Evolutionary conservation across 2,797 vertebrate species (phyloP).

Genomic region (Apogon talboti): DNA sequence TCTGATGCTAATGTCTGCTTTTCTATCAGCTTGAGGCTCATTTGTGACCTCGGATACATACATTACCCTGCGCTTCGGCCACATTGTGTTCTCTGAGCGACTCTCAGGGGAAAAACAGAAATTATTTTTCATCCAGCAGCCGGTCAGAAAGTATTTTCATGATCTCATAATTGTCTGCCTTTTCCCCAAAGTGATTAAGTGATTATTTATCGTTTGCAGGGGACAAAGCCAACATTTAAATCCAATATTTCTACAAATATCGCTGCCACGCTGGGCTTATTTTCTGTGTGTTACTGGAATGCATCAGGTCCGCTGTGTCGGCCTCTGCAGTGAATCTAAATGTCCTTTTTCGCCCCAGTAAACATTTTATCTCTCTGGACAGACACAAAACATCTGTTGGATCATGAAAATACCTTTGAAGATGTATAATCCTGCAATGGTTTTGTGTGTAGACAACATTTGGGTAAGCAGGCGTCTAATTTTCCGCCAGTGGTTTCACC

Average conservation of each 20-base stretch:
- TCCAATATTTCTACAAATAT: slow-evolving; percentile 13
- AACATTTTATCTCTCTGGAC: slow-evolving; percentile 6
- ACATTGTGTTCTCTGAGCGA: background rate
- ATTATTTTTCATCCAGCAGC: slow-evolving; percentile 17
- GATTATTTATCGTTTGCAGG: slow-evolving; percentile 12
- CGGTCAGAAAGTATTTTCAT: slow-evolving; percentile 8
- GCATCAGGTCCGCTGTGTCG: background rate
- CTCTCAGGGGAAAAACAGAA: background rate
- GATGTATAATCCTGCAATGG: background rate
- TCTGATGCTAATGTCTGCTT: background rate
- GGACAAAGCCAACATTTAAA: slow-evolving; percentile 5
- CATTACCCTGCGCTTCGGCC: background rate
- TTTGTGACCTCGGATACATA: background rate
- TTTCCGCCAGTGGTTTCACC: background rate
- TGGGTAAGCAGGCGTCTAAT: background rate
- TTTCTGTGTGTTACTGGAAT: no score
- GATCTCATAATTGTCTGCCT: slow-evolving; percentile 15
- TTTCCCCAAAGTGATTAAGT: slow-evolving; percentile 28
- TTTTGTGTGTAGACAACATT: background rate
- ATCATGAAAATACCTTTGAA: slow-evolving; percentile 10
- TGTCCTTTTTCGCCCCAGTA: background rate
- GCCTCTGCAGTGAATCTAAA: background rate
- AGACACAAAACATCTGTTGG: background rate
- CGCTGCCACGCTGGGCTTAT: no score
- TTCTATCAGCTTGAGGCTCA: background rate